Base-by-base conservation (phyloP, 2,113 vertebrate genomes). In the Larimichthys polyactis region DNA sequence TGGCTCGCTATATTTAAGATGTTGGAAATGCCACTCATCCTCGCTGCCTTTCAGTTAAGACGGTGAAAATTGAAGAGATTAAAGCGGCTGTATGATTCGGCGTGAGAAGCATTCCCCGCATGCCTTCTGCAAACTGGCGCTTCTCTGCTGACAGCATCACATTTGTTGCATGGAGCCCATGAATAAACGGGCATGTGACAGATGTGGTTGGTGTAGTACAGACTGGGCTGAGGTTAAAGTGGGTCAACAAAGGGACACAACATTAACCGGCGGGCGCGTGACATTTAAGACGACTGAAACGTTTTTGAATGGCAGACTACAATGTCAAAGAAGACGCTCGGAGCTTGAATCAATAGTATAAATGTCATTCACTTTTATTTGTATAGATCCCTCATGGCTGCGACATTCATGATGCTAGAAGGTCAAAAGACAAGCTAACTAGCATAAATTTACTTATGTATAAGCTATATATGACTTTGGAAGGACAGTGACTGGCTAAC, bases 91-190 rank as follows among this genome's bases (percentile, higher is more conserved):
- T 51, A 4, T 27, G 54, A 84, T 40, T 40, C 65, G 1, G 63
- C 54, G 9, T 58, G 76, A 76, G 83, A 87, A 52, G 52, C 79
- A 80, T 82, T 82, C 73, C 36, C 78, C 3, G 46, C 84, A 80
- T 83, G 17, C 54, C 52, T 9, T 46, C 75, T n/a, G 57, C 14
- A 66, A 72, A 87, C 75, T 52, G 54, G 27, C n/a, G 64, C 77
- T 65, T 48, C 24, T 1, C 70, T 52, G 80, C 80, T 82, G 72
- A 82, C 73, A 20, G 52, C 32, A 15, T 68, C 79, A 49, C 89
- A 86, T 90, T 82, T 85, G 90, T 82, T 87, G 82, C 82, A 17
- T 44, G 64, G 40, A 73, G 54, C 29, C 65, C 49, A n/a, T 79
- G 69, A 78, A 85, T 68, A 79, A 81, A 54, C 49, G 67, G 65